phyloP scores from a whole-genome alignment of 2,113 vertebrate genomes.

The Zapornia atra region DNA sequence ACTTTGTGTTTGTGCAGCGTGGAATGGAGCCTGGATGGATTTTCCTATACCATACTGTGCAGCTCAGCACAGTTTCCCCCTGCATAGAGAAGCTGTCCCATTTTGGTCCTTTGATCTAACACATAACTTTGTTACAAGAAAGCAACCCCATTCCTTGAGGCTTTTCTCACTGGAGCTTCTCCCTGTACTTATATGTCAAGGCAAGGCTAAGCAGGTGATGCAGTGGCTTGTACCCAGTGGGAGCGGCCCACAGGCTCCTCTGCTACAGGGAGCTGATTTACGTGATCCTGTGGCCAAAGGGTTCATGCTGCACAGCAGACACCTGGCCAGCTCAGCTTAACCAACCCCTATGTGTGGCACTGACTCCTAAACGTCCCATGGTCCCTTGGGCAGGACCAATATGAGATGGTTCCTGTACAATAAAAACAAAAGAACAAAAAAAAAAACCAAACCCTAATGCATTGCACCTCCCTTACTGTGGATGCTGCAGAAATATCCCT shows the following conservation, averaged over 20 bases:
- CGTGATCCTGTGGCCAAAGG: fast-evolving
- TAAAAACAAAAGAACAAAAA: background rate
- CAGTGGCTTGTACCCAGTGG: background rate
- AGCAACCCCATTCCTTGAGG: background rate
- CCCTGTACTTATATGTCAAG: background rate
- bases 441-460: background rate
- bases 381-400: background rate
- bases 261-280: background rate
- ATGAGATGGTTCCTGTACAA: background rate
- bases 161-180: background rate
- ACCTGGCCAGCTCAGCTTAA: background rate
- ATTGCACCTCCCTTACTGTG: background rate
- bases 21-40: fast-evolving
- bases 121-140: background rate
- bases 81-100: background rate
- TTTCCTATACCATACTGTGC: background rate
- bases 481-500: background rate
- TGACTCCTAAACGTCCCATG: fast-evolving
- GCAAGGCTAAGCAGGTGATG: background rate
- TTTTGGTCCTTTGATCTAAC: background rate
- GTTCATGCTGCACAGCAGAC: fast-evolving
- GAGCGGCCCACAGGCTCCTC: fast-evolving
- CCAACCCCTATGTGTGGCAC: fast-evolving
- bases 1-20: background rate
- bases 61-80: background rate